Percentiles rank a stretch among this genome's conserved stretches.
Conservation (phyloP, 2,113 vertebrate genomes). For the Panurus biarmicus region DNA sequence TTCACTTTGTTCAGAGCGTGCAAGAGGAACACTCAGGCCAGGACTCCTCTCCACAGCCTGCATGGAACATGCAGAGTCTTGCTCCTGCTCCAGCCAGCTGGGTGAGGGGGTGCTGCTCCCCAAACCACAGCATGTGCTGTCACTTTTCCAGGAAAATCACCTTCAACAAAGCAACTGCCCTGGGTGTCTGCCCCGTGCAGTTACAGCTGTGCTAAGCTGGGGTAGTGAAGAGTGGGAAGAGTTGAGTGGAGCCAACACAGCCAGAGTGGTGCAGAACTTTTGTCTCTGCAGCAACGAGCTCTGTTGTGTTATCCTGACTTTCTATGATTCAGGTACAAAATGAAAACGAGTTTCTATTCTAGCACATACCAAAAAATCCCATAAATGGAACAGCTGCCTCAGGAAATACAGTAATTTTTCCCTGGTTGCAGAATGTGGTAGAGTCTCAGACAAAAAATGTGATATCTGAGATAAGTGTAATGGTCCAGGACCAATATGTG, state of each 20-base stretch:
- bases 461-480: background rate
- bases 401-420: background rate
- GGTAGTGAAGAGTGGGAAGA: background rate
- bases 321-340: background rate
- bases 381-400: background rate
- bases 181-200: background rate
- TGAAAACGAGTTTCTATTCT: background rate
- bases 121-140: background rate
- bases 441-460: background rate
- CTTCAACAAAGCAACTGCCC: background rate
- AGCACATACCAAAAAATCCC: slow-evolving; percentile 9
- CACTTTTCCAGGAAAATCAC: background rate
- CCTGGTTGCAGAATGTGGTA: background rate
- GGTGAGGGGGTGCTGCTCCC: background rate
- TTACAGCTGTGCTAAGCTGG: background rate
- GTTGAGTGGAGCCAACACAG: background rate
- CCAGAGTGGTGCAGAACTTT: background rate
- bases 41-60: background rate
- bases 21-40: rapidly evolving
- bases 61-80: background rate
- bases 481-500: background rate
- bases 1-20: rapidly evolving
- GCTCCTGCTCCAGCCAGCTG: background rate
- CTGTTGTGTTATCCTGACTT: background rate
- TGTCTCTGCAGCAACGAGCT: background rate